Conservation (phyloP, 92 coral and sea anemone genomes). For the Porites evermanni region DNA sequence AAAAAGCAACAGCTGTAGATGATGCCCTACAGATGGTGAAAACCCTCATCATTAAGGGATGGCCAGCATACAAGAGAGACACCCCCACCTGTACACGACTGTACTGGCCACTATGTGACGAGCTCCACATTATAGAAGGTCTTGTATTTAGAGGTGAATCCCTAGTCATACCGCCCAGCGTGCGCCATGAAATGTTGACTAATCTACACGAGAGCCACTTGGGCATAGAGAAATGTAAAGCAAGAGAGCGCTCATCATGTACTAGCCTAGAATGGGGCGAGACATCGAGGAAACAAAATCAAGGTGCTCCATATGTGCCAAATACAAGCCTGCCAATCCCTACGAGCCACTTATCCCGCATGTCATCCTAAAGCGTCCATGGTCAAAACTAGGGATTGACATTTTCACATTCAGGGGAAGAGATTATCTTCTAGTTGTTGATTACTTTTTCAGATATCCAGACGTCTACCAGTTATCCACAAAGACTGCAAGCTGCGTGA, state of each 20-base stretch:
- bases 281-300: constrained; percentile 42
- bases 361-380: constrained; percentile 13
- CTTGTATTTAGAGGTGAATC: constrained; percentile 43
- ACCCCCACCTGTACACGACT: constrained; percentile 13
- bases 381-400: constrained; percentile 24
- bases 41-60: constrained; percentile 23
- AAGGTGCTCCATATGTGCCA: constrained; percentile 30
- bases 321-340: neutral
- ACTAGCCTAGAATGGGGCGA: constrained; percentile 50
- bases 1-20: constrained; percentile 27
- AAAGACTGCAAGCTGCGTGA: constrained; percentile 1
- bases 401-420: constrained; percentile 10
- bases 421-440: constrained; percentile 20
- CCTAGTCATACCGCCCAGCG: constrained; percentile 34
- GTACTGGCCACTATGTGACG: constrained; percentile 25
- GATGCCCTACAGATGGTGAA: constrained; percentile 25
- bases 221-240: constrained; percentile 30
- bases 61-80: constrained; percentile 23
- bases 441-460: constrained; percentile 1
- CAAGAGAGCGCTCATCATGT: constrained; percentile 26
- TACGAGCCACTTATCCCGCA: neutral
- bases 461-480: neutral
- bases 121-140: constrained; percentile 35
- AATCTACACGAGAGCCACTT: constrained; percentile 34
- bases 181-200: constrained; percentile 28